These are phyloP conservation scores for Lampris megalopsis DNA, from an alignment of 2,113 vertebrate species.

Conservation along the genomic window DNA sequence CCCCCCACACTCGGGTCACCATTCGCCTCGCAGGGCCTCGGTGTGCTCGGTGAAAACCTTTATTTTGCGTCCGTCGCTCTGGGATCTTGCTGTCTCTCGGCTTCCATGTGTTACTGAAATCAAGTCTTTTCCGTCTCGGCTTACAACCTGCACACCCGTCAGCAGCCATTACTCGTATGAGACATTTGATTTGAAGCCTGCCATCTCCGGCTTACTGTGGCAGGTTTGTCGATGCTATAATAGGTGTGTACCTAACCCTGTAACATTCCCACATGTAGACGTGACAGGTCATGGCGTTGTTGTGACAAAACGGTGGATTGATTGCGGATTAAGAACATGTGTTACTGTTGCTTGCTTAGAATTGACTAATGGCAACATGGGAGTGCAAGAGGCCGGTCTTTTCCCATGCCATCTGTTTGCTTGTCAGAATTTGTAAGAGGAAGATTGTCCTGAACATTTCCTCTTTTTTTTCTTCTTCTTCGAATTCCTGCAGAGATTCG, in stretches of 20 bases:
- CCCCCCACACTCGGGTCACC: conserved; percentile 9
- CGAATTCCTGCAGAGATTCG: conserved; percentile 87
- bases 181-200: no score
- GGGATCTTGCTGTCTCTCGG: not conserved
- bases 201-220: no score
- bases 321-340: no score
- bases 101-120: not conserved
- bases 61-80: not conserved
- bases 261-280: not conserved
- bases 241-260: not conserved
- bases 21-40: not conserved
- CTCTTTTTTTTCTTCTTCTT: not conserved
- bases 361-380: no score
- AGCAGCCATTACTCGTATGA: not conserved
- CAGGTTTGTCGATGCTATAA: not conserved
- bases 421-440: no score
- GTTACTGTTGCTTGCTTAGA: not conserved
- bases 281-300: not conserved
- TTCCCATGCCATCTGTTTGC: no score
- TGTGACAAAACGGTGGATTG: not conserved
- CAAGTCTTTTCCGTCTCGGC: not conserved
- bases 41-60: conserved; percentile 19
- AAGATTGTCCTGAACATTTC: no score
- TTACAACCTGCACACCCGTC: not conserved
- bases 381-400: no score